Evolutionary conservation across 2,113 vertebrate species (phyloP), one percentile per base, ranked within the genome.

Genomic region (Pterocles orientalis): DNA sequence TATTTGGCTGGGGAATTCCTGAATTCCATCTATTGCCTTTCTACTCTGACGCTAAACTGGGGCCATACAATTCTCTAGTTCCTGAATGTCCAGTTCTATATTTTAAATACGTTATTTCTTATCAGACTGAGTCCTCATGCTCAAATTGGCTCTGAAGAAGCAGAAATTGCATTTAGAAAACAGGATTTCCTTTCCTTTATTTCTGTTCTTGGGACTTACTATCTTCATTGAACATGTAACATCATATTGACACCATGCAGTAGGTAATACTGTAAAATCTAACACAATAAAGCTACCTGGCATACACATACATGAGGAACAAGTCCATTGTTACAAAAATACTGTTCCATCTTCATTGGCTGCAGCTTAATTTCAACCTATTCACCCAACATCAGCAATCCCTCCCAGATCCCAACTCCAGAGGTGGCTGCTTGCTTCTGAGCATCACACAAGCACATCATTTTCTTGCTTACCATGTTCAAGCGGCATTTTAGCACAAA

Each of bases 91-190:
- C n/a, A 36, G 57, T 72, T 95, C 82, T 82, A 19, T 50, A n/a
- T 56, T 82, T 94, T 60, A 90, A 92, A 75, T 83, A 78, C 18
- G 29, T 71, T 80, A 81, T 75, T 95, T 86, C 82, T 83, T 93
- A 86, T 71, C 83, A 79, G 41, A 65, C 26, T 36, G 18, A 88
- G 34, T 71, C 76, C 90, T 90, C 60, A 29, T 54, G 69, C 70
- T 92, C 91, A 66, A 71, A 69, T 93, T 86, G 82, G 21, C 50
- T 92, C 88, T 76, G 81, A 86, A 92, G 83, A 78, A 72, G 82
- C 29, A 83, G 82, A 88, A 96, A 95, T 28, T 93, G 39, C 57
- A 47, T 86, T 94, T 87, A 85, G 72, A 86, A 96, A 93, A 95
- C 28, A 79, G 33, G 48, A 91, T 92, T 96, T 88, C 53, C 72